Base-by-base conservation (phyloP, 2,797 vertebrate species). In the Atherinosoma microstoma region DNA sequence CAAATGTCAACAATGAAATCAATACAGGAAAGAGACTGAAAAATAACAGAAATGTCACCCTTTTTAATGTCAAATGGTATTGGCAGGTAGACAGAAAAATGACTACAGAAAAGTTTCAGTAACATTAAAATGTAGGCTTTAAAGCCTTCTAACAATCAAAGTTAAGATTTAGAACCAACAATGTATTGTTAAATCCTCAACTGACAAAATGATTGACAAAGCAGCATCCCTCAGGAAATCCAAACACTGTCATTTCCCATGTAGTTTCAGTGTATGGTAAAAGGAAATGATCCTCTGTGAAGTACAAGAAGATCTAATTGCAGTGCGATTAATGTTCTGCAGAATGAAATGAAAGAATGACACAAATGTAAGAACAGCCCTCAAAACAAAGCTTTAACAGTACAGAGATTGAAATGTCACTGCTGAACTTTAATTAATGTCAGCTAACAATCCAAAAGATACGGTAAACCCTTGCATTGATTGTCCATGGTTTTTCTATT, bases 381-480 rank as follows among this genome's bases (percentile, higher is more conserved):
- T 75, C 30, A 65, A 86, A 89, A 86, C 73, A 87, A 83, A 81
- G 80, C 68, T 84, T 72, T 75, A 82, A 84, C 70, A 84, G 73
- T 15, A 12, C 72, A 58, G 76, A 79, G 88, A 87, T 62, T 75
- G 89, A 91, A 83, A 88, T 80, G 64, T 64, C 30, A 64, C 42
- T 0, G 58, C 61, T 67, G 78, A 88, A 84, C 84, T 83, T 82
- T 78, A 87, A 91, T 92, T 90, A 90, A 80, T 76, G 83, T 84
- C 84, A 81, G 76, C 29, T 74, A 66, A 49, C 36, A 30, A 57
- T 63, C 66, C 32, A 63, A 45, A 64, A 79, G 51, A 88, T 73
- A 78, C 84, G 83, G 49, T 38, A 75, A 49, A 51, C 45, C 45
- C 45, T 47, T 47, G 65, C 58, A 81, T 78, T 77, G 76, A 78